phyloP scores from a whole-genome alignment of 2,113 vertebrate genomes.

The Lepisosteus oculatus region DNA sequence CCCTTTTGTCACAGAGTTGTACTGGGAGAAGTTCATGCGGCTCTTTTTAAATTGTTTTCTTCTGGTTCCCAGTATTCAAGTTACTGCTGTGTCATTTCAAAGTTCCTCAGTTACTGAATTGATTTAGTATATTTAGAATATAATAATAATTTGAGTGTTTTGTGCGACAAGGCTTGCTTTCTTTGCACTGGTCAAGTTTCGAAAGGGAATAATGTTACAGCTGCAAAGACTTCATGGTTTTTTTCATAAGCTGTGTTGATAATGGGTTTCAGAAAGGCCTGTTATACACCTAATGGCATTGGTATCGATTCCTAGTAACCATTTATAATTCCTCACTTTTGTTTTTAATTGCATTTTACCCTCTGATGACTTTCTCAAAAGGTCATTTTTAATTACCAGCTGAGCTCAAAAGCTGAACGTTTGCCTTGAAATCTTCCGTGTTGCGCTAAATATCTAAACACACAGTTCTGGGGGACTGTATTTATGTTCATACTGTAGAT shows the following conservation, averaged over 20 bases:
- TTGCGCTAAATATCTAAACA: background rate
- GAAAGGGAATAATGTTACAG: background rate
- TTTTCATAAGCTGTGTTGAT: background rate
- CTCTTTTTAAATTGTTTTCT: background rate
- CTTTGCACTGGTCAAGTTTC: background rate
- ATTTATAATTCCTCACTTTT: background rate
- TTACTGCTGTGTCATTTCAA: background rate
- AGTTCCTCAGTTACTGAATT: background rate
- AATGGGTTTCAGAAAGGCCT: background rate
- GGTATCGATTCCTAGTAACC: constrained; percentile 4
- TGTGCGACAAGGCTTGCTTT: background rate
- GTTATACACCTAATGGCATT: background rate
- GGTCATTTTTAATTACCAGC: constrained; percentile 17
- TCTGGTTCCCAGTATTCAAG: background rate
- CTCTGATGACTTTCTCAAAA: constrained; percentile 6
- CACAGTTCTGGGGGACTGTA: background rate
- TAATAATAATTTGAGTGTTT: background rate
- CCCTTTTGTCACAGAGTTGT: background rate
- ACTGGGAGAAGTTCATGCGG: no score
- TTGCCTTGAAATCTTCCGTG: background rate
- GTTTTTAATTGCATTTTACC: background rate
- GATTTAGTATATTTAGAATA: background rate
- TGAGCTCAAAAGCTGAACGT: constrained; percentile 8
- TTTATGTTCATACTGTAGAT: no score
- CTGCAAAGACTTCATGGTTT: background rate